Evolutionary conservation across 2,113 vertebrate species (phyloP).

Genomic region (Sinocyclocheilus maitianheensis): DNA sequence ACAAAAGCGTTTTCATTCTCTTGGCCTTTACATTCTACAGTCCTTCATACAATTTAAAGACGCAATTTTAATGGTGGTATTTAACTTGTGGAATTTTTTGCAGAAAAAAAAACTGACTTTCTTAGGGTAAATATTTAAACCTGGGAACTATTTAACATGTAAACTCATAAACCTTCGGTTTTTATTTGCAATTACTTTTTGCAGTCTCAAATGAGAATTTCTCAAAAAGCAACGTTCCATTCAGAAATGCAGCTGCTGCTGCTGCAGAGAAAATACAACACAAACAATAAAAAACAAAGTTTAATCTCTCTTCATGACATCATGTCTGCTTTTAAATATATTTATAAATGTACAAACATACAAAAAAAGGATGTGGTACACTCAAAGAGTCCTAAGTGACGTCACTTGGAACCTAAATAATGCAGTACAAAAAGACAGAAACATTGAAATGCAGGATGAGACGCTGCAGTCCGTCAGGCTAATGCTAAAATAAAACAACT

Average conservation of each 20-base stretch:
- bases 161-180: neutral
- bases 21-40: constrained; percentile 23
- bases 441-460: neutral
- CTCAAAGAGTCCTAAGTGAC: constrained; percentile 44
- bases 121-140: neutral
- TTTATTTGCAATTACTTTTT: neutral
- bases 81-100: too few relatives aligned
- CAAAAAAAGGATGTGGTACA: constrained; percentile 59
- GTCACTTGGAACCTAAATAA: constrained; percentile 14
- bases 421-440: neutral
- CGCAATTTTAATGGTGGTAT: neutral
- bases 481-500: constrained; percentile 11
- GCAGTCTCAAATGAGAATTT: neutral
- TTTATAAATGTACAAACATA: constrained; percentile 71
- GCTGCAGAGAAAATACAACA: constrained; percentile 39
- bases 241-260: constrained; percentile 5
- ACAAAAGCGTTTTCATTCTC: constrained; percentile 13
- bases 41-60: neutral
- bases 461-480: neutral
- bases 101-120: neutral
- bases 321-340: constrained; percentile 60
- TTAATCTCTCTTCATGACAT: constrained; percentile 46
- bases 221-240: constrained; percentile 18
- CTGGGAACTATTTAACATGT: neutral
- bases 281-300: constrained; percentile 38